These are phyloP conservation scores for Torymus aiolomorphi DNA, from an alignment of 2,888 invertebrate species.

Conservation along the genomic window DNA sequence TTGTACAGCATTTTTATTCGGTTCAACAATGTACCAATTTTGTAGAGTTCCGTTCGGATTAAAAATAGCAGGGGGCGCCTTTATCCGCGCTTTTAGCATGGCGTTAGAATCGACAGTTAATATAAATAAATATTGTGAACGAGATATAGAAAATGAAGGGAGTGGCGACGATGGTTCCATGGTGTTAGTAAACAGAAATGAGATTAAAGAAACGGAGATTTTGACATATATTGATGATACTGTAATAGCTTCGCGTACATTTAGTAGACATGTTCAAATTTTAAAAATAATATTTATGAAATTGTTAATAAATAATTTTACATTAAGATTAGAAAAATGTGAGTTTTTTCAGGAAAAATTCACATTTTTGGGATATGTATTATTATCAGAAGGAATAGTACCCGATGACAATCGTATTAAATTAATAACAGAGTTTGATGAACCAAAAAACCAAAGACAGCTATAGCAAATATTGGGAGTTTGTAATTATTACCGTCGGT, in stretches of 20 bases:
- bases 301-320: not conserved
- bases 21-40: not conserved
- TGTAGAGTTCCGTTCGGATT: not conserved
- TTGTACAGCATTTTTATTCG: conserved; percentile 1
- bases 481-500: not conserved
- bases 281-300: not conserved
- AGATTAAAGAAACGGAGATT: not conserved
- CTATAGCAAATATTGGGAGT: not conserved
- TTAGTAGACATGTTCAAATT: not conserved
- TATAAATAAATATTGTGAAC: too few species aligned
- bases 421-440: not conserved
- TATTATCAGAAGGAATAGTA: not conserved
- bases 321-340: conserved; percentile 1
- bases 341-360: not conserved
- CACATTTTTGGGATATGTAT: not conserved
- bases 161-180: too few species aligned
- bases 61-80: not conserved
- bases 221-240: not conserved
- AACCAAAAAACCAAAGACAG: not conserved
- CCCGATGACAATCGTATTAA: not conserved
- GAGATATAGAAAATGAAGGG: too few species aligned
- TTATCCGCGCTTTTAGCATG: not conserved
- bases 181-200: too few species aligned
- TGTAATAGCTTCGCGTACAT: not conserved
- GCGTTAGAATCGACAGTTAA: too few species aligned